Conservation (phyloP, 2,888 invertebrate species). For the Lucinisca nassula region DNA sequence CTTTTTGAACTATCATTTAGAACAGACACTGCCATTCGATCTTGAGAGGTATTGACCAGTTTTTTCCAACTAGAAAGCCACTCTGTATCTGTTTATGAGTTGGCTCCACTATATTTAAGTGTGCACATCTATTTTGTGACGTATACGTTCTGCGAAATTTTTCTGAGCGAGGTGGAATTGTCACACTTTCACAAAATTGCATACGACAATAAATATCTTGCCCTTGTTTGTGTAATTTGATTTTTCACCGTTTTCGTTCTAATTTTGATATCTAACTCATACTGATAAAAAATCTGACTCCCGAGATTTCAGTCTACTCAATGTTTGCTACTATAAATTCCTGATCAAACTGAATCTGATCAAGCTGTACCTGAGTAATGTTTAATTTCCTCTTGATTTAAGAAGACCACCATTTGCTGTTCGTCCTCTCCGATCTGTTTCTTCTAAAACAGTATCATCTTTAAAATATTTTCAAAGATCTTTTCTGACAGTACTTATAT, state of each 20-base stretch:
- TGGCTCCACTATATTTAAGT: background rate
- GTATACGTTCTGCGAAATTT: background rate
- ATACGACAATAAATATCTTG: background rate
- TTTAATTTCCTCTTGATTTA: background rate
- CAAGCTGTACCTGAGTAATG: background rate
- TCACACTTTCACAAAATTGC: background rate
- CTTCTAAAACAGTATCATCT: background rate
- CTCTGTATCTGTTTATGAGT: background rate
- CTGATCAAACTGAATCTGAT: background rate
- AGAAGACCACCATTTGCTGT: background rate
- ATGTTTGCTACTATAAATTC: background rate
- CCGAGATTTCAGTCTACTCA: background rate
- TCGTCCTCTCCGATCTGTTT: background rate
- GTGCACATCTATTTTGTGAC: background rate
- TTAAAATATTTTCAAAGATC: background rate
- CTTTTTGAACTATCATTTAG: background rate
- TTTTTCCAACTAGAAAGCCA: background rate
- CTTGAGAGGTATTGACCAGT: background rate
- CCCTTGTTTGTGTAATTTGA: background rate
- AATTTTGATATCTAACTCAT: background rate
- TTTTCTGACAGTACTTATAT: background rate
- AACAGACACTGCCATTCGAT: background rate
- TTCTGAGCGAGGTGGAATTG: background rate
- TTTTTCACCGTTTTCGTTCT: background rate
- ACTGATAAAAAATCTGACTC: background rate